Conservation (phyloP, 2,797 vertebrate species). For the Phaenicophaeus curvirostris region DNA sequence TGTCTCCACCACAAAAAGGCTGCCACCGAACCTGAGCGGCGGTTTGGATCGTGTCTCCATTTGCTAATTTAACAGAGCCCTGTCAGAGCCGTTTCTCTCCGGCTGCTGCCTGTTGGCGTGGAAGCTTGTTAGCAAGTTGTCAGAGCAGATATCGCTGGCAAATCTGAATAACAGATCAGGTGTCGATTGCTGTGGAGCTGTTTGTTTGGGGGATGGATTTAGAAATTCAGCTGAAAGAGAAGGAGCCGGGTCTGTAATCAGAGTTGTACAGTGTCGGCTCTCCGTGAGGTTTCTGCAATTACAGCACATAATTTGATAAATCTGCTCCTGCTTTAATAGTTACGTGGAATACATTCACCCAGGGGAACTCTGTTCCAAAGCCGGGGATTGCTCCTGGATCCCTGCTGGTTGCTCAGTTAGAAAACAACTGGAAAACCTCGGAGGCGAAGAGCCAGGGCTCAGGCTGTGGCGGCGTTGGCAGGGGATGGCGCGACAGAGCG, state of each 20-base stretch:
- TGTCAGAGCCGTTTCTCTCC: not conserved
- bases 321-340: not conserved
- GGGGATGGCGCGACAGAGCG: too few species aligned
- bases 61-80: not conserved
- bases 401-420: accelerated
- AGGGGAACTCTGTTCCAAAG: accelerated
- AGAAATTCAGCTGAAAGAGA: not conserved
- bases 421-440: accelerated
- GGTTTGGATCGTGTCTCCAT: not conserved
- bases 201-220: not conserved
- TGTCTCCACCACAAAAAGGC: not conserved
- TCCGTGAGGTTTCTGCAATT: not conserved
- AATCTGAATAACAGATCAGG: not conserved
- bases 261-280: not conserved
- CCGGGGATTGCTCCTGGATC: accelerated
- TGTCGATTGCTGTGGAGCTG: not conserved
- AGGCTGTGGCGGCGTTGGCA: too few species aligned
- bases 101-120: not conserved
- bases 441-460: accelerated
- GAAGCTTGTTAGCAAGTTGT: not conserved
- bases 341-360: accelerated
- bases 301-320: not conserved
- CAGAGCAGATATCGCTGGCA: not conserved
- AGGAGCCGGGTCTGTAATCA: not conserved
- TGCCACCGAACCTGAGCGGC: accelerated